Base-by-base conservation (phyloP, 2,888 invertebrate species). In the Rhagonycha fulva region DNA sequence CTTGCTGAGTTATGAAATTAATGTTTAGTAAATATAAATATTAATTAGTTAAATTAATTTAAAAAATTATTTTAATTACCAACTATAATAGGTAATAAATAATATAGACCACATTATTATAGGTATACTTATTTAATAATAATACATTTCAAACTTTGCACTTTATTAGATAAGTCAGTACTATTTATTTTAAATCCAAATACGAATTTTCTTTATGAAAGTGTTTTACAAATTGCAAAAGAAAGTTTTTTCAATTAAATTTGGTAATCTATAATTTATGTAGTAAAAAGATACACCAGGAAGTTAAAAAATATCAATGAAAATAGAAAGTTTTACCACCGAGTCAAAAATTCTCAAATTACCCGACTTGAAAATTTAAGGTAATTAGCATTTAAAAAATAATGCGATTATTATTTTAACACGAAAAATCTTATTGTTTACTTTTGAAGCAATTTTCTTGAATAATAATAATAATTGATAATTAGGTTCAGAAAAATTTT, bases 241-340 rank as follows among this genome's bases (percentile, higher is more conserved):
- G 63, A 66, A 66, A 66, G 63, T 66, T 66, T 66, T 66, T 66
- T 66, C 24, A 19, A 66, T 66, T 66, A 66, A 66, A 26, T 66
- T 66, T 66, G 23, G 63, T 66, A 66, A 66, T 66, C 63, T 66
- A 66, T 66, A 66, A 66, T 66, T 66, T 24, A 66, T 66, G n/a
- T 23, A 24, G 26, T 23, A 24, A 66, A 66, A 66, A 66, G 26
- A 24, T 66, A 26, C 63, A 66, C 63, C 63, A 14, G 63, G 63
- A 66, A 66, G 63, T 66, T 66, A 9, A 66, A 66, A 66, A 66
- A 66, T 66, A 66, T 66, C 63, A 66, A 66, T 66, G 23, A 14
- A 24, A 66, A 66, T 66, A 66, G 63, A 66, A 66, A 66, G 63
- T 47, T 47, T 5, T n/a, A 47, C n/a, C n/a, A 47, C n/a, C 1